Conservation (phyloP, 2,888 invertebrate species). For the Sarcophaga carnaria region DNA sequence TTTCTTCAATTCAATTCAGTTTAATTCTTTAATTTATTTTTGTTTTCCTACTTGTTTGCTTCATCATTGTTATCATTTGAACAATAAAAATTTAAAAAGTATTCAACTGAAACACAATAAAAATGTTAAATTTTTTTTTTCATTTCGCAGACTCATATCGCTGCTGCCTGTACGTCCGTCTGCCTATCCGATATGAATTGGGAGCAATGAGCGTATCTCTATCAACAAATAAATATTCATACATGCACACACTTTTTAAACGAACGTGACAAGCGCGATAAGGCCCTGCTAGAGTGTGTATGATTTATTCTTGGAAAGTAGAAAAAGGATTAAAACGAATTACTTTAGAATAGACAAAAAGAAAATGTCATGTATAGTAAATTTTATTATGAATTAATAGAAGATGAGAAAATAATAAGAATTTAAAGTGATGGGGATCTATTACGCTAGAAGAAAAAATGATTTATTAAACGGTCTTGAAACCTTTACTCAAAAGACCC, state of each 20-base stretch:
- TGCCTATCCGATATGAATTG: conserved; percentile 11
- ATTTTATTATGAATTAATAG: background rate
- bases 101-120: background rate
- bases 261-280: background rate
- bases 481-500: too few species aligned
- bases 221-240: too few species aligned
- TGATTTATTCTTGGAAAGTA: background rate
- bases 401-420: too few species aligned
- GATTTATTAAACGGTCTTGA: too few species aligned
- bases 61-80: too few species aligned
- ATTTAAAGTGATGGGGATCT: too few species aligned
- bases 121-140: background rate
- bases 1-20: too few species aligned
- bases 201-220: conserved; percentile 16
- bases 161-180: background rate
- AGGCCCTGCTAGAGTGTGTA: background rate
- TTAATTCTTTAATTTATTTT: too few species aligned
- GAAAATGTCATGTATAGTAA: background rate
- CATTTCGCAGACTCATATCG: background rate
- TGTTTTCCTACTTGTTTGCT: too few species aligned
- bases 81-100: background rate
- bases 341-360: background rate
- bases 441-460: too few species aligned
- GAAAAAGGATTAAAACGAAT: background rate
- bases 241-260: background rate